These are phyloP conservation scores for Grus americana DNA, from an alignment of 2,113 vertebrate species.

Conservation along the genomic window DNA sequence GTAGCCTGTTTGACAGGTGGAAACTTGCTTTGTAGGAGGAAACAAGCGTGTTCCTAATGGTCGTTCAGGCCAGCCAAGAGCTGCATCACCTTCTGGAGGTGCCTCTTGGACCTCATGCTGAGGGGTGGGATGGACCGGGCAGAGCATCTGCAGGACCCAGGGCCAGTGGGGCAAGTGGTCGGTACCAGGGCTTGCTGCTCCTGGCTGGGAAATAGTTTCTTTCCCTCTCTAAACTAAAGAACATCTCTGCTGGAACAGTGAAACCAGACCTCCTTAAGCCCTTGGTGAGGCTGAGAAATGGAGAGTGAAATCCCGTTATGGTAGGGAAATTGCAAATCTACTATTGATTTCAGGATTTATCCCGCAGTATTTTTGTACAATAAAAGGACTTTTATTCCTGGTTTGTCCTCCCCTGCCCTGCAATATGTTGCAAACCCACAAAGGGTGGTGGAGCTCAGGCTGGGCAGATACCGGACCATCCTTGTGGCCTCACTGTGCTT, in stretches of 20 bases:
- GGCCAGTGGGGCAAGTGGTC: not conserved
- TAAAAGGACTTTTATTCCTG: not conserved
- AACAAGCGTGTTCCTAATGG: not conserved
- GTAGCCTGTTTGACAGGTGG: not conserved
- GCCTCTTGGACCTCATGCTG: not conserved
- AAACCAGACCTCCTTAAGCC: not conserved
- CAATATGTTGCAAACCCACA: not conserved
- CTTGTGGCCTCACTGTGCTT: not conserved
- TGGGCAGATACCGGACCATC: not conserved
- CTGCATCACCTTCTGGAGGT: not conserved
- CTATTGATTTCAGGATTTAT: not conserved
- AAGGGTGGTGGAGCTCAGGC: not conserved
- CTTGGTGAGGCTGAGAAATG: not conserved
- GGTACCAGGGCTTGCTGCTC: not conserved
- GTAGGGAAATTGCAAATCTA: not conserved
- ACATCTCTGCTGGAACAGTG: not conserved
- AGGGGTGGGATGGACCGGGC: not conserved
- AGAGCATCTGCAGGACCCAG: not conserved
- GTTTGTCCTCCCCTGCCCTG: not conserved
- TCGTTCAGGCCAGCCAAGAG: not conserved
- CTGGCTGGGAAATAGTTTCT: not conserved
- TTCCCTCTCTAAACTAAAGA: not conserved
- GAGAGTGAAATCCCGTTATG: not conserved
- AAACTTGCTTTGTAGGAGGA: not conserved
- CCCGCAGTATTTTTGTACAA: not conserved